Evolutionary conservation across 2,113 vertebrate genomes (phyloP).

Genomic region (Cynopterus brachyotis): DNA sequence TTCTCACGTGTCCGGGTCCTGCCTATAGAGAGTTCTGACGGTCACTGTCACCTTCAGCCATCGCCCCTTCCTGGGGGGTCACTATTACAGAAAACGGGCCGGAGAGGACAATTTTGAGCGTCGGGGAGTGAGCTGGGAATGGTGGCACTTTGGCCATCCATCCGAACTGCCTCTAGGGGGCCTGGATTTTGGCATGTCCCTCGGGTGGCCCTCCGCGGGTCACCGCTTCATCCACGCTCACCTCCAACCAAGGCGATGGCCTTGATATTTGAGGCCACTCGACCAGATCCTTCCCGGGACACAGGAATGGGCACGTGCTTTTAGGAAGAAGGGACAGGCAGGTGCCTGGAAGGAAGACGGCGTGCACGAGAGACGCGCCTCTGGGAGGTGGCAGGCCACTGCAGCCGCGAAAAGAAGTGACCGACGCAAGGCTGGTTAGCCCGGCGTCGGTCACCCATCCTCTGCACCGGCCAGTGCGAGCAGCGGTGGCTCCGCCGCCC

Average conservation of each 20-base stretch:
- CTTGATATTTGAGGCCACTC: neutral
- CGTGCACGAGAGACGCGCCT: neutral
- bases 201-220: neutral
- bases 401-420: fast-evolving
- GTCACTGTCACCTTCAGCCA: neutral
- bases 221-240: neutral
- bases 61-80: neutral
- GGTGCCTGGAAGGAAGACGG: neutral
- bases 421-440: neutral
- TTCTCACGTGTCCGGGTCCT: neutral
- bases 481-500: neutral
- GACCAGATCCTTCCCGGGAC: neutral
- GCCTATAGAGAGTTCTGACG: neutral
- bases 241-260: fast-evolving
- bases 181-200: neutral
- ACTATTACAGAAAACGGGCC: neutral
- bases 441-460: fast-evolving
- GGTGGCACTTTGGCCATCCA: neutral
- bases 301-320: neutral
- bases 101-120: neutral
- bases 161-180: no score
- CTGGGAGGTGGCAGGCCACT: fast-evolving
- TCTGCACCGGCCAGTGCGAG: neutral
- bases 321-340: neutral
- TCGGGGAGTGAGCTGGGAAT: fast-evolving